Evolutionary conservation across 2,113 vertebrate species (phyloP), one percentile per base, ranked within the genome.

Genomic region (Opisthocomus hoazin): DNA sequence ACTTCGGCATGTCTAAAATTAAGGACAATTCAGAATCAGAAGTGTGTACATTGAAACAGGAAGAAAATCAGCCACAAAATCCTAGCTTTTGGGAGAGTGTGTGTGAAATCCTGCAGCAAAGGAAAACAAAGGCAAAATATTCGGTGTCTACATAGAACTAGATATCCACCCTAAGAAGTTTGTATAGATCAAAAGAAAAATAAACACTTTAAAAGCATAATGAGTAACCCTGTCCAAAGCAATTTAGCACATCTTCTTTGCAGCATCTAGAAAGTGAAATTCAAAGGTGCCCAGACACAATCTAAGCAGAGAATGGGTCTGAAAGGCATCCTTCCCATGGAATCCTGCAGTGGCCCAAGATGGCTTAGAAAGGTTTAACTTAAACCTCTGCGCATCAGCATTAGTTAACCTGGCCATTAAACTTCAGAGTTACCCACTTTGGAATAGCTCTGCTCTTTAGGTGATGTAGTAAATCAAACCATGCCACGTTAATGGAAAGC

Each of bases 351-450:
- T 14, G n/a, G 82, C 37, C 78, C 66, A 86, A 43, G 63, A 90
- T 53, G 32, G 50, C 56, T 86, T 39, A 75, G 43, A 69, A 50
- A 84, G 68, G 51, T 96, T 96, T 95, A 86, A 96, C 93, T 90
- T 87, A 92, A 97, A 90, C 85, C 68, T 80, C 70, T 88, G 63
- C 54, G 71, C 82, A 96, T 88, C 85, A 90, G 68, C 85, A 89
- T 84, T 92, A 95, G 88, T 94, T 96, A 92, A 92, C 92, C 92
- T 93, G 56, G 71, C 76, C 85, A 92, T 94, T 96, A 92, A 96
- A 94, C 43, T 86, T 93, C 16, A 93, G 90, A 90, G 90, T 92
- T 92, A 89, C 48, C 93, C 51, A 78, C 79, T 95, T 93, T 51
- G 94, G 92, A 96, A 89, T n/a, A 89, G 96, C 90, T 93, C 50